These are phyloP conservation scores for Microcebus ravelobensis DNA, from an alignment of 2,113 vertebrate species.

Conservation along the genomic window DNA sequence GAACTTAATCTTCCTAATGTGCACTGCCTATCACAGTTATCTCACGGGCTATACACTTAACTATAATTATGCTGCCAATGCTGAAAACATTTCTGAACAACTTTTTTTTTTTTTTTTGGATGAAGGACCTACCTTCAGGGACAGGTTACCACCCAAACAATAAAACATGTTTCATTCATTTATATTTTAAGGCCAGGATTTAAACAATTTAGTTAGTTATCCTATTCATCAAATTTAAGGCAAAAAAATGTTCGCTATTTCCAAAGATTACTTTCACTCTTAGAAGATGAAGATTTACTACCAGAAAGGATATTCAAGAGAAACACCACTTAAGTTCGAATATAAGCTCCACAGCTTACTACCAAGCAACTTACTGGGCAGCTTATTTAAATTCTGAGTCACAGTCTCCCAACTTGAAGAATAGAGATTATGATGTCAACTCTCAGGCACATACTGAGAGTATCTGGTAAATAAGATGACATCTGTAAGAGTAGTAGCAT, in stretches of 20 bases:
- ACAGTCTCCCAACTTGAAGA: conserved; percentile 9
- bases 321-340: conserved; percentile 1
- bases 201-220: conserved; percentile 34
- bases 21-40: conserved; percentile 47
- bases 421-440: not conserved
- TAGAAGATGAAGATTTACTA: conserved; percentile 52
- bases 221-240: conserved; percentile 45
- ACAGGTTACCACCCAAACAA: conserved; percentile 42
- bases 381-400: conserved; percentile 48
- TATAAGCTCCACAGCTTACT: not conserved
- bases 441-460: not conserved
- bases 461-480: conserved; percentile 11
- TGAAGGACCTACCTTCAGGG: conserved; percentile 49
- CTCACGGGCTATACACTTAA: not conserved
- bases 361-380: not conserved
- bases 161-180: conserved; percentile 51
- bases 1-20: conserved; percentile 59
- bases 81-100: conserved; percentile 45
- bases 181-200: conserved; percentile 48
- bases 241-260: conserved; percentile 6
- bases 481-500: not conserved
- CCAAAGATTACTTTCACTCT: conserved; percentile 42
- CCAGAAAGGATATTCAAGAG: conserved; percentile 16
- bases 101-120: not conserved
- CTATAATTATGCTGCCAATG: conserved; percentile 48